A percentile compares a stretch with the other conserved stretches of the same genome.
Conservation (phyloP, 2,888 invertebrate species). For the Desoria tigrina region DNA sequence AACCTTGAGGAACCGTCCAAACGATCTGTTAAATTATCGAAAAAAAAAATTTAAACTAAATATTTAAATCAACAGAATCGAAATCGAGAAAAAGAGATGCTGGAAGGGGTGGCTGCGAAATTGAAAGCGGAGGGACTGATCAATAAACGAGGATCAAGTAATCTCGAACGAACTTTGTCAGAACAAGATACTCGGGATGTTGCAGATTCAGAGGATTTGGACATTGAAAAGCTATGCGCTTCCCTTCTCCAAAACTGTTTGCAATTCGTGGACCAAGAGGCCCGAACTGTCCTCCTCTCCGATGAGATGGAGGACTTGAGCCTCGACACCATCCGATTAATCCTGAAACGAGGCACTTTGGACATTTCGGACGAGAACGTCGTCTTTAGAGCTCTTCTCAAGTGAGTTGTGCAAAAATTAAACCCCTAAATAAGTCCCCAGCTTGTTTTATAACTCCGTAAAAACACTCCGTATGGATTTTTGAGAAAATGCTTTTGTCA, state of each 20-base stretch:
- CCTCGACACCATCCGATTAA: conserved; percentile 66
- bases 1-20: too few relatives aligned
- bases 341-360: conserved; percentile 70
- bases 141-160: too few relatives aligned
- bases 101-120: not conserved
- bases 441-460: not conserved
- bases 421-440: not conserved
- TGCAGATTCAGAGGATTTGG: not conserved
- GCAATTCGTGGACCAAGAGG: conserved; percentile 64
- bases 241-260: conserved; percentile 70
- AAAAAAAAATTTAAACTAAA: too few relatives aligned
- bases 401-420: conserved; percentile 37
- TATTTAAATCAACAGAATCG: conserved; percentile 28
- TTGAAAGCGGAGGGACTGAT: too few relatives aligned
- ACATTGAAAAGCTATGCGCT: conserved; percentile 59
- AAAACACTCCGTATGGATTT: too few relatives aligned
- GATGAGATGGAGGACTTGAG: conserved; percentile 66
- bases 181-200: not conserved
- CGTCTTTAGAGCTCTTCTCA: conserved; percentile 43
- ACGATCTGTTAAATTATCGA: too few relatives aligned
- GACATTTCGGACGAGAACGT: conserved; percentile 64
- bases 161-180: too few relatives aligned
- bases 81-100: conserved; percentile 25
- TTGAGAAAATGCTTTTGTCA: not conserved
- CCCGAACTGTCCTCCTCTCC: conserved; percentile 62